phyloP scores from a whole-genome alignment of 2,888 invertebrate genomes.

The Yponomeuta evonymella region DNA sequence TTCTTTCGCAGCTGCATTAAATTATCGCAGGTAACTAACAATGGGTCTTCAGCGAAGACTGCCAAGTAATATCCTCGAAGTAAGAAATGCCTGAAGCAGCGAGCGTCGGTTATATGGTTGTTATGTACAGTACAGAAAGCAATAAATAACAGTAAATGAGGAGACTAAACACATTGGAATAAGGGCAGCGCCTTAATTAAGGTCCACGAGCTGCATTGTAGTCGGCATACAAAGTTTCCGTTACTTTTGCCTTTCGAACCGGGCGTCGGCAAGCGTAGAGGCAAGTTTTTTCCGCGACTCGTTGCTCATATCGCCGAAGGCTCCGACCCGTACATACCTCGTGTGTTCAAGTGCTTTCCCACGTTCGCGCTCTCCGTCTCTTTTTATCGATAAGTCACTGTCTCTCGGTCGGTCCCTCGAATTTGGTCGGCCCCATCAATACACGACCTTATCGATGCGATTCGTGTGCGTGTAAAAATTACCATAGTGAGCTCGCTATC shows the following conservation, averaged over 20 bases:
- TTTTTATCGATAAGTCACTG: slow-evolving; percentile 10
- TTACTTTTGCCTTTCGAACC: slow-evolving; percentile 40
- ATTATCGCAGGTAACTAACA: too few relatives aligned
- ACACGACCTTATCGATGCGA: neutral
- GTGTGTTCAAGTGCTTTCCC: slow-evolving; percentile 23
- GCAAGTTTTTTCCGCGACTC: slow-evolving; percentile 44
- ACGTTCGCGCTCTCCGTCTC: slow-evolving; percentile 3
- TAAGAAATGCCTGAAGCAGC: too few relatives aligned
- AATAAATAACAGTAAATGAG: neutral
- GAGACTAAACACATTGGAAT: neutral
- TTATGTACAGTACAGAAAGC: neutral
- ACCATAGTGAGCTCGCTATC: neutral
- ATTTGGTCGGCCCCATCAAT: slow-evolving; percentile 2
- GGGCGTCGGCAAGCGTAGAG: slow-evolving; percentile 33
- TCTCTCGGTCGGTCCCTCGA: slow-evolving; percentile 2
- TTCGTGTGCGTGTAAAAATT: neutral
- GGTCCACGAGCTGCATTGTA: slow-evolving; percentile 5
- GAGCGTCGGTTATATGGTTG: neutral
- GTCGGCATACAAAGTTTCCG: slow-evolving; percentile 28
- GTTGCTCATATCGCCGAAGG: slow-evolving; percentile 41
- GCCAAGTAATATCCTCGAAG: too few relatives aligned
- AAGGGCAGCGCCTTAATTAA: slow-evolving; percentile 13
- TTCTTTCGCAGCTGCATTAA: too few relatives aligned
- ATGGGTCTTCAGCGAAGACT: too few relatives aligned
- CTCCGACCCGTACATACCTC: slow-evolving; percentile 34